Evolutionary conservation across 1,140 invertebrate genomes (phyloP), one percentile per base, ranked within the genome.

Genomic region (Apolygus lucorum): DNA sequence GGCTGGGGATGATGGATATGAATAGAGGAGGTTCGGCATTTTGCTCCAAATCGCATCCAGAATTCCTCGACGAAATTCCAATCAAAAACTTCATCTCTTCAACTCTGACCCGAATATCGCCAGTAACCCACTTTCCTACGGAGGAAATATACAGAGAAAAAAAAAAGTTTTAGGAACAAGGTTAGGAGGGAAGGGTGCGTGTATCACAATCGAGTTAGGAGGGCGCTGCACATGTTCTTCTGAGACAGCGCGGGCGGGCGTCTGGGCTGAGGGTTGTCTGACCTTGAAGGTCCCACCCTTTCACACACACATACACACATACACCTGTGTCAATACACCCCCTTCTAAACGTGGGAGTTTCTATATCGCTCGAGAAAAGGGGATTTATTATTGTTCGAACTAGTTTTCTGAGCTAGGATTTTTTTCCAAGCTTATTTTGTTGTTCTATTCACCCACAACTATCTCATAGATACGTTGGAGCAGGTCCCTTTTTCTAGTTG

Each of bases 261-360:
- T 13, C 54, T 59, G 54, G 54, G 54, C 8, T 13, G 54, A 11
- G 54, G 54, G 54, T 59, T 59, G 54, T 59, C 54, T 59, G 54
- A 59, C 54, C 54, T 59, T 59, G 54, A 59, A 24, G 34, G 17
- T 29, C 49, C 52, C 68, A 59, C 59, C 42, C 59, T 62, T 52
- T 68, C 34, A 49, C 67, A n/a, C 22, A 49, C 67, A n/a, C 52
- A n/a, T n/a, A n/a, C 28, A 14, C 49, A 28, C 13, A 8, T 59
- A 24, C 54, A 59, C 54, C 54, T 59, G 54, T 59, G 54, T 59
- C 54, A 59, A 59, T 59, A 59, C 54, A 4, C 54, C 54, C 54
- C 54, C 54, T 49, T 49, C n/a, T 42, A 42, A 42, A 42, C 54
- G 54, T 59, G 54, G 54, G 54, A 59, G 54, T 59, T 11, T 42